These are phyloP conservation scores for Sycophaga agraensis DNA, from an alignment of 1,140 invertebrate genomes.

Conservation along the genomic window DNA sequence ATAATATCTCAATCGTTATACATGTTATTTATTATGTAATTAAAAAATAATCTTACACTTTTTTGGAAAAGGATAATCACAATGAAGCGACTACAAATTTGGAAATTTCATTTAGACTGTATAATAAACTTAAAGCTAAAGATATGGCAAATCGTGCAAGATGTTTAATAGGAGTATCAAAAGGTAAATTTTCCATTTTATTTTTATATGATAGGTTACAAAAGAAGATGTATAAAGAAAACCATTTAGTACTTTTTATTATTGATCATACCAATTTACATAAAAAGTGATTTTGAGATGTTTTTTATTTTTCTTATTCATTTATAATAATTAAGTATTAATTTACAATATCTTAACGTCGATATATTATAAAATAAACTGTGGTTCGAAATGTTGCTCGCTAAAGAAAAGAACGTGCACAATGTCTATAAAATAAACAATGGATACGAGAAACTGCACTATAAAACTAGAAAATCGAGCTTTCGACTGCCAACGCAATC, in stretches of 20 bases:
- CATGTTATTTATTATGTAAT: no score
- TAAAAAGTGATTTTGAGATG: conserved; percentile 17
- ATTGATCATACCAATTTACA: conserved; percentile 24
- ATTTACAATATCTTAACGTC: conserved; percentile 3
- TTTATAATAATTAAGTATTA: conserved; percentile 11
- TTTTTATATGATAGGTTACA: no score
- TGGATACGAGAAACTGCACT: no score
- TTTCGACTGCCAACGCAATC: background rate
- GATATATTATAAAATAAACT: conserved; percentile 13
- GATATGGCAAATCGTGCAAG: conserved; percentile 37
- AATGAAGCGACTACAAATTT: conserved; percentile 37
- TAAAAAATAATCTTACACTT: no score
- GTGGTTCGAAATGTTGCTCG: background rate
- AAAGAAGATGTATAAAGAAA: no score
- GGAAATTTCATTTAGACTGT: conserved; percentile 34
- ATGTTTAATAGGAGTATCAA: conserved; percentile 39
- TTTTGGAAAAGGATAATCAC: conserved; percentile 26
- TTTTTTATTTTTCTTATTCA: conserved; percentile 4
- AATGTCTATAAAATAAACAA: conserved; percentile 12
- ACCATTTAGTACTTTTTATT: conserved; percentile 16
- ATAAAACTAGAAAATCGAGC: no score
- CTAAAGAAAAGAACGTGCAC: conserved; percentile 3
- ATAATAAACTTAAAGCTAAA: conserved; percentile 24
- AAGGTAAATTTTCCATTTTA: conserved; percentile 31
- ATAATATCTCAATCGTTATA: no score